Evolutionary conservation across 2,888 invertebrate species (phyloP).

Genomic region (Galeruca laticollis): DNA sequence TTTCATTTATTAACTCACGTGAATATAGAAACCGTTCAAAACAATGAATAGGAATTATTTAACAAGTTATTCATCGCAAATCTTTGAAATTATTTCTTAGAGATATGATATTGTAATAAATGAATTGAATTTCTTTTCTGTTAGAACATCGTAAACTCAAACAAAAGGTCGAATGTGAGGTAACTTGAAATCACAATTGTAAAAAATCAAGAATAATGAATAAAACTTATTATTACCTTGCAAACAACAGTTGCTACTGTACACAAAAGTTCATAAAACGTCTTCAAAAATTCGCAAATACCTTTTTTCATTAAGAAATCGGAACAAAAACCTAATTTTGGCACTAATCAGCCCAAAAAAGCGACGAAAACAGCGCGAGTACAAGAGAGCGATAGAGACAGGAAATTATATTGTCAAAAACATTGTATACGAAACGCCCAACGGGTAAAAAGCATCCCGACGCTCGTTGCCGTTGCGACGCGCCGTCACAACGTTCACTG

Average conservation of each 20-base stretch:
- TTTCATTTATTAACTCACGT: no score
- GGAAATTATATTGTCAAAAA: conserved; percentile 56
- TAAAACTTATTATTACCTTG: conserved; percentile 16
- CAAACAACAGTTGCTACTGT: neutral
- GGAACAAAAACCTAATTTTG: conserved; percentile 50
- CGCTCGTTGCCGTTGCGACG: conserved; percentile 42
- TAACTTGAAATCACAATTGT: conserved; percentile 27
- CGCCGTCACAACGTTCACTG: conserved; percentile 57
- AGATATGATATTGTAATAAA: no score
- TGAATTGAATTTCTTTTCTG: no score
- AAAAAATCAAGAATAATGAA: conserved; percentile 38
- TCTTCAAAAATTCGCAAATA: conserved; percentile 14
- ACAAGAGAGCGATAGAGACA: conserved; percentile 49
- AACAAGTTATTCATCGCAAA: no score
- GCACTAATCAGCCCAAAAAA: conserved; percentile 51
- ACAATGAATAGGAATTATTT: no score
- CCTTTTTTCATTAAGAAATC: conserved; percentile 28
- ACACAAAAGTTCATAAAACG: conserved; percentile 20
- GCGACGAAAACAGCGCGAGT: conserved; percentile 44
- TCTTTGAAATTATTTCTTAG: no score
- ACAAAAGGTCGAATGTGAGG: neutral
- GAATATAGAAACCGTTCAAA: no score
- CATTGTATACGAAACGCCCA: conserved; percentile 58
- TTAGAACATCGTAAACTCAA: conserved; percentile 24
- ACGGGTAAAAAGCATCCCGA: conserved; percentile 49